phyloP scores from a whole-genome alignment of 2,797 vertebrate species.

The Oreochromis mossambicus region DNA sequence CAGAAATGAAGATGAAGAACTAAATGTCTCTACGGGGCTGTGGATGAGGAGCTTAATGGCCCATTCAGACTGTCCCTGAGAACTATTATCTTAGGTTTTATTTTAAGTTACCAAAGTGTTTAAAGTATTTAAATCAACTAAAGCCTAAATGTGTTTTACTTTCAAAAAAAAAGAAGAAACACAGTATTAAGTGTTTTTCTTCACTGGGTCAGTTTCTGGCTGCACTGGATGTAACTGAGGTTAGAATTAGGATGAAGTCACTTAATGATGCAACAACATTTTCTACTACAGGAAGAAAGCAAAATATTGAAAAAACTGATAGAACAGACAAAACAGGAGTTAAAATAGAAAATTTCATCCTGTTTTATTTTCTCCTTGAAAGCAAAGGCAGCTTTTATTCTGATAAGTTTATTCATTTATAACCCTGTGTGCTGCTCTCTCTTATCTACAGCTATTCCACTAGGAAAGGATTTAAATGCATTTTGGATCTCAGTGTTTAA shows the following conservation, averaged over 20 bases:
- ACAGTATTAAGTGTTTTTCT: background rate
- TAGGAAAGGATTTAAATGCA: accelerated
- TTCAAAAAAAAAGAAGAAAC: background rate
- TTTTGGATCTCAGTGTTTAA: background rate
- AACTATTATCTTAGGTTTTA: background rate
- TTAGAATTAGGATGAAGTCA: accelerated
- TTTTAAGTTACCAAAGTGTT: background rate
- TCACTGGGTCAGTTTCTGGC: background rate
- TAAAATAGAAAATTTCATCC: background rate
- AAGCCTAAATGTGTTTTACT: background rate
- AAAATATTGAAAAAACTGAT: background rate
- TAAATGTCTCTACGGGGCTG: background rate
- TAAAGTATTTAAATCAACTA: background rate
- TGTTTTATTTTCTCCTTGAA: background rate
- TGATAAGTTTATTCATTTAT: background rate
- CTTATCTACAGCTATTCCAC: background rate
- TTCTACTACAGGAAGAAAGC: accelerated
- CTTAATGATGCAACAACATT: accelerated
- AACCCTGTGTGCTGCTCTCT: accelerated
- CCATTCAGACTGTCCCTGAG: background rate
- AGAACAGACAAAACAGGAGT: accelerated
- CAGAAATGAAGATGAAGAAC: background rate
- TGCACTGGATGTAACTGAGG: background rate
- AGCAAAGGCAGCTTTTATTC: background rate
- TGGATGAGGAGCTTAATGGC: background rate